These are phyloP conservation scores for Strongylocentrotus purpuratus DNA, from an alignment of 35 echinoderm and acorn worm species.

Conservation along the genomic window DNA sequence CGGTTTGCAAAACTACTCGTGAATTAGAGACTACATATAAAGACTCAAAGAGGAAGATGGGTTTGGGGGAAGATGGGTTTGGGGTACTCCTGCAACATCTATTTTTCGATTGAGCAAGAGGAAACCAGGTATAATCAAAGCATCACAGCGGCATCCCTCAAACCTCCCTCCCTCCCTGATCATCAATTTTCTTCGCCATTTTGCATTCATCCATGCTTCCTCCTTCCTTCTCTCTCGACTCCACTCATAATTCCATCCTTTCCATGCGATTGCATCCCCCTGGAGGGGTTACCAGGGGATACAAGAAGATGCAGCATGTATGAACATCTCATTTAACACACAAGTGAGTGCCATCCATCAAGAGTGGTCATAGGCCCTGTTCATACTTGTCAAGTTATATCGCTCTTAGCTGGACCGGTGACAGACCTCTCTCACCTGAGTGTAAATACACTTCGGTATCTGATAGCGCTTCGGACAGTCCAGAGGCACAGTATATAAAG, in stretches of 20 bases:
- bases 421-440: too few relatives aligned
- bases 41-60: neutral
- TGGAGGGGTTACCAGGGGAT: constrained; percentile 37
- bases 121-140: neutral
- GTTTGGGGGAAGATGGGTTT: neutral
- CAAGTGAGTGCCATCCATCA: neutral
- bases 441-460: too few relatives aligned
- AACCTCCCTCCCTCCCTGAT: neutral
- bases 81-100: neutral
- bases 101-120: neutral
- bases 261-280: constrained; percentile 6
- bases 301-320: constrained; percentile 22
- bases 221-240: neutral
- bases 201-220: neutral
- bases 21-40: neutral
- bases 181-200: constrained; percentile 3
- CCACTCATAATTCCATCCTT: constrained; percentile 13
- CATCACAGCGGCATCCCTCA: neutral
- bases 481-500: too few relatives aligned
- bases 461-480: too few relatives aligned
- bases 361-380: neutral
- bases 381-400: neutral
- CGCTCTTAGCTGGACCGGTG: too few relatives aligned
- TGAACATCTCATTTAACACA: neutral
- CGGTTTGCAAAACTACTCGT: neutral